These are phyloP conservation scores for Apostichopus japonicus DNA, from an alignment of 35 echinoderm and acorn worm genomes.

Conservation along the genomic window DNA sequence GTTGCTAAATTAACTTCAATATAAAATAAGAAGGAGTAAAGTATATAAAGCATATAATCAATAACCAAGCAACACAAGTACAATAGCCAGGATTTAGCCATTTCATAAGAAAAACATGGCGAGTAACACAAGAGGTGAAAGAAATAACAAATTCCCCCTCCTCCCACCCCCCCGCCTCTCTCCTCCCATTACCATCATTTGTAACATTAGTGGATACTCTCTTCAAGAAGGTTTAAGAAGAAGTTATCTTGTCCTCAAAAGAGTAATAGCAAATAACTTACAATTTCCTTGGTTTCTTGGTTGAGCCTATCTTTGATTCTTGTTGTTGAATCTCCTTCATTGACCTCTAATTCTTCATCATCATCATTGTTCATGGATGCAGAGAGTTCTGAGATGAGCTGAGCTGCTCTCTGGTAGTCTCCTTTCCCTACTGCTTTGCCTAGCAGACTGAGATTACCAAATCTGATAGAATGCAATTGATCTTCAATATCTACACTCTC, in stretches of 20 bases:
- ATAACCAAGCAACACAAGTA: too few relatives aligned
- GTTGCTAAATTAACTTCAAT: too few relatives aligned
- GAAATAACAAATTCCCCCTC: neutral
- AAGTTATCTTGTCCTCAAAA: too few relatives aligned
- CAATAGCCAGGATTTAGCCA: too few relatives aligned
- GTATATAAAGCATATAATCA: too few relatives aligned
- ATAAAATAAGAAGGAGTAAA: too few relatives aligned
- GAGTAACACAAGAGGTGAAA: neutral
- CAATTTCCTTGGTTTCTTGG: neutral
- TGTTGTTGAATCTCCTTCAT: neutral
- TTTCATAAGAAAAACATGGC: too few relatives aligned
- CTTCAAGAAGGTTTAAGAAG: too few relatives aligned
- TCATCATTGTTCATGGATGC: conserved; percentile 53
- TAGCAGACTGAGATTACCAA: conserved; percentile 37
- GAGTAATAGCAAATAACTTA: neutral
- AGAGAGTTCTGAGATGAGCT: conserved; percentile 59
- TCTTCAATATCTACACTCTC: neutral
- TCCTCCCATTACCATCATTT: neutral
- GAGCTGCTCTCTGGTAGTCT: conserved; percentile 64
- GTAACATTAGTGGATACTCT: too few relatives aligned
- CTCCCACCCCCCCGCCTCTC: too few relatives aligned
- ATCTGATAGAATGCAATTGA: conserved; percentile 28
- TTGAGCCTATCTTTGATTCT: neutral
- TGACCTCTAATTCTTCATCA: neutral
- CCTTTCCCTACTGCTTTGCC: conserved; percentile 62